Evolutionary conservation across 2,113 vertebrate species (phyloP), one percentile per base, ranked within the genome.

Genomic region (Muntiacus reevesi): DNA sequence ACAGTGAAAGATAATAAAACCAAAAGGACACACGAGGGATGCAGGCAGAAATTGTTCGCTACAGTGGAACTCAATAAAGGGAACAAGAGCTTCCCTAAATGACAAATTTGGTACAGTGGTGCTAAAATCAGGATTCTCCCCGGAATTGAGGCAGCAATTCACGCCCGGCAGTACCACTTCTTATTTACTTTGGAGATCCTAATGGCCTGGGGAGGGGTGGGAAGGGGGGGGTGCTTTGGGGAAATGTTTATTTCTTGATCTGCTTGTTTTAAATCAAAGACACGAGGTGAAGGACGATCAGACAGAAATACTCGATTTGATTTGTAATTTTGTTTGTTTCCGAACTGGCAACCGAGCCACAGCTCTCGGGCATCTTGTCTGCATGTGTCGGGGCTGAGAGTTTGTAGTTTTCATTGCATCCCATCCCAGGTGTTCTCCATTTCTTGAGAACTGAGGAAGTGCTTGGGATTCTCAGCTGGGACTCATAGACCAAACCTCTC

Each of bases 61-160:
- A 98, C 98, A 98, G 98, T 98, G 98, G 98, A 98, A 98, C 98
- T 99, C 98, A 99, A 99, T 99, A 98, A 99, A 99, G 99, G 98
- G 99, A 99, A 98, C 98, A 82, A 96, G 98, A 98, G 98, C 98
- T 98, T 98, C 98, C 99, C 98, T 99, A 99, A 99, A 99, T 99
- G 99, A 99, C 98, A 99, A 99, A 99, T 99, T 99, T 99, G 98
- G 98, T 99, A 98, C 98, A 98, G 98, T 5, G 88, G 98, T 98
- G 98, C 98, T 99, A 99, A 99, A 99, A 99, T 98, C 98, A 98
- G 98, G 97, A 97, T 97, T 98, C 98, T 98, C 98, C 91, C 97
- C 62, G 97, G 98, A 96, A 98, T 97, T 97, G 93, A 96, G 45
- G 86, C 87, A 89, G 98, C 98, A 98, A 97, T 98, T 98, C 98